These are phyloP conservation scores for Zaprionus capensis DNA, from an alignment of 1,140 invertebrate genomes.

Conservation along the genomic window DNA sequence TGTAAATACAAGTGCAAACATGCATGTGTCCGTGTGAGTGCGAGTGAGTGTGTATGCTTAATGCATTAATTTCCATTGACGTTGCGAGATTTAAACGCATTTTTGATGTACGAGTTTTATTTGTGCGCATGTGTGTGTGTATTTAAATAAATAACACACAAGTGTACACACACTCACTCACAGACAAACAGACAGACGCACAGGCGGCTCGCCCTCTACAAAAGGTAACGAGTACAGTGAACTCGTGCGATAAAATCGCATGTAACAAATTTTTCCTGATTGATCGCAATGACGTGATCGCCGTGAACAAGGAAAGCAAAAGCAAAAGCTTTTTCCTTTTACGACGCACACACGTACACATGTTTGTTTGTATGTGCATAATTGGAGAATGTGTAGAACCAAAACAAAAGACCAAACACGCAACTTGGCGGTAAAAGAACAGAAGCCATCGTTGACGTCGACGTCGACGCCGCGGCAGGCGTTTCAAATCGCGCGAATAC, in stretches of 20 bases:
- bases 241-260: conserved; percentile 58
- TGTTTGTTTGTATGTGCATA: background rate
- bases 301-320: conserved; percentile 42
- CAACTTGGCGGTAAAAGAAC: conserved; percentile 54
- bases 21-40: background rate
- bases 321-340: conserved; percentile 47
- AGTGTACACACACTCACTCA: background rate
- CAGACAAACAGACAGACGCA: background rate
- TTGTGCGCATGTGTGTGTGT: conserved; percentile 51
- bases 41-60: conserved; percentile 26
- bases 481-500: conserved; percentile 44
- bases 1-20: background rate
- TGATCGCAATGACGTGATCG: conserved; percentile 40
- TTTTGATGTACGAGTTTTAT: conserved; percentile 74
- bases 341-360: background rate
- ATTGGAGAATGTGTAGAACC: conserved; percentile 68
- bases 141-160: conserved; percentile 37
- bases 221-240: conserved; percentile 80
- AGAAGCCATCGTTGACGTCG: conserved; percentile 48
- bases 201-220: conserved; percentile 6
- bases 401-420: conserved; percentile 67
- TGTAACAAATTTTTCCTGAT: conserved; percentile 35
- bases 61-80: conserved; percentile 78
- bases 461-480: conserved; percentile 47
- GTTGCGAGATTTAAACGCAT: conserved; percentile 74